Base-by-base conservation (phyloP, 2,113 vertebrate species). In the Etheostoma spectabile region DNA sequence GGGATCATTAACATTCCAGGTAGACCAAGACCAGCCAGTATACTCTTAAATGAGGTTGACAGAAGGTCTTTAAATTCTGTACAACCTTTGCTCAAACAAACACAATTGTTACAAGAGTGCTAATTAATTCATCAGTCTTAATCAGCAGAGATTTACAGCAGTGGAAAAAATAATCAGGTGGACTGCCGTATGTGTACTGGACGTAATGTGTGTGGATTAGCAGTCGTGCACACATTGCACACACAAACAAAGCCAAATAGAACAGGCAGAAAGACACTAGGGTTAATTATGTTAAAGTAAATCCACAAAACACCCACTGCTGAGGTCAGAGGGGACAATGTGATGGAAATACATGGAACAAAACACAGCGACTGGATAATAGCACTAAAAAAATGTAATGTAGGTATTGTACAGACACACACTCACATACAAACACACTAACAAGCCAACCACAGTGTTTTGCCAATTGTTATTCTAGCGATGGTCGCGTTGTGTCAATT, bases 121-220 rank as follows among this genome's bases (percentile, higher is more conserved):
- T 95, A 95, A 96, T 94, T 93, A 93, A 96, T 96, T 95, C 93
- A 96, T 95, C 94, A 91, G 91, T 96, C 95, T 95, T 96, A 95
- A 96, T 94, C 95, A 93, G 92, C 82, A 80, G 79, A 65, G 62
- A 90, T 80, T 88, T 90, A 81, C 86, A 73, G 76, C 73, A 74
- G 52, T 27, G 51, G 71, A n/a, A 66, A 85, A 82, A 88, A 86
- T 73, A 86, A 90, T 88, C 83, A 84, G n/a, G 68, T 51, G 70
- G 75, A 83, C 63, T 51, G 79, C 30, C 61, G 1, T 2, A 64
- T 62, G 64, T 79, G 51, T 86, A 82, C 76, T 79, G 75, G 57
- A 86, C 5, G 14, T 38, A 71, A 68, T 69, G 49, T 52, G 59
- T 53, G 22, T 71, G 63, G 62, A 78, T 68, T 56, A 56, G 61